Conservation (phyloP, 1,140 invertebrate species). For the Conus betulinus region DNA sequence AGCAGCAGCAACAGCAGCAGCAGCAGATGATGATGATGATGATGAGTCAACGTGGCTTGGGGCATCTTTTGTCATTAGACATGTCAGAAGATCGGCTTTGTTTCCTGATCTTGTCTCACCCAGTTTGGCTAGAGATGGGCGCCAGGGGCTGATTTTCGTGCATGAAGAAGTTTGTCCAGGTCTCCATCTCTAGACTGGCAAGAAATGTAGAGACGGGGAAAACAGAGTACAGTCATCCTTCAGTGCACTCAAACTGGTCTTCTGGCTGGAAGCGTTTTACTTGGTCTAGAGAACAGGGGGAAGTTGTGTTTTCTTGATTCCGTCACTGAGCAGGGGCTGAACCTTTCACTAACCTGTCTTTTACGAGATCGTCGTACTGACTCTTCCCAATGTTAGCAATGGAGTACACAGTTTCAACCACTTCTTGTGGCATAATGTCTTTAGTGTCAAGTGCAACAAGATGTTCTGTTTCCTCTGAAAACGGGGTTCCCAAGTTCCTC, state of each 20-base stretch:
- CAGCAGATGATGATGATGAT: too few relatives aligned
- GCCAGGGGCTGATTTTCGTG: neutral
- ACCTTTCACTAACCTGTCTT: neutral
- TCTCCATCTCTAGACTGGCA: conserved; percentile 3
- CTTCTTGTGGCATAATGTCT: neutral
- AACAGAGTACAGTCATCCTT: neutral
- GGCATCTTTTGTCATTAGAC: too few relatives aligned
- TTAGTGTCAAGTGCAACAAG: neutral
- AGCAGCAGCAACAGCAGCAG: too few relatives aligned
- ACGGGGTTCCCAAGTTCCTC: too few relatives aligned
- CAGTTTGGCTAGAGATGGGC: too few relatives aligned
- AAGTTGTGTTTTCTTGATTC: neutral
- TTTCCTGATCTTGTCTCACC: too few relatives aligned
- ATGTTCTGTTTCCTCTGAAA: neutral
- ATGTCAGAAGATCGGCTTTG: neutral
- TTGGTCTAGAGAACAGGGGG: neutral
- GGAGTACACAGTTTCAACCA: neutral
- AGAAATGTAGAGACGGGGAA: neutral
- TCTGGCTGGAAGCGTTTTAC: neutral
- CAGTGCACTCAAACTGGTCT: neutral
- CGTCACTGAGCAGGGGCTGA: neutral
- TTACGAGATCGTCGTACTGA: neutral
- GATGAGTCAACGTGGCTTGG: too few relatives aligned
- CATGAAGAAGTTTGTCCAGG: neutral
- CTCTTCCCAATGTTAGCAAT: neutral